A percentile compares a stretch with the other conserved stretches of the same genome.
Conservation (phyloP, 2,113 vertebrate genomes). For the Myotis davidii region DNA sequence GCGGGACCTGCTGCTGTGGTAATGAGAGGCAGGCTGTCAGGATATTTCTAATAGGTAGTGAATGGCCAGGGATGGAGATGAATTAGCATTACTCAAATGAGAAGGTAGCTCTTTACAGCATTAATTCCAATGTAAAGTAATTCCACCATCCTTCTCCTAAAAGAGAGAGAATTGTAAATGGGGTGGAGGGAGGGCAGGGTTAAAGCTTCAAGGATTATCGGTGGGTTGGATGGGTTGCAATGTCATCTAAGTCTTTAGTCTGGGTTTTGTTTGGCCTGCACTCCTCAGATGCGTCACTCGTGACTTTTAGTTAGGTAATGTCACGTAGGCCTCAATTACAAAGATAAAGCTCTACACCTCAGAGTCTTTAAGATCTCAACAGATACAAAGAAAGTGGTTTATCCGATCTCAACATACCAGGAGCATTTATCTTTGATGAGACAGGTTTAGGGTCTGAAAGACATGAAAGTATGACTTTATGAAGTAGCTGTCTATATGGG, state of each 20-base stretch:
- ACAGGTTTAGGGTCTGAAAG: not conserved
- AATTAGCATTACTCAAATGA: constrained; percentile 72
- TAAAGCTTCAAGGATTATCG: not conserved
- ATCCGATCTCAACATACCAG: not conserved
- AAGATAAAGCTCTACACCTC: not conserved
- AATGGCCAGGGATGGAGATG: constrained; percentile 13
- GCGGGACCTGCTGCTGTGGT: constrained; percentile 63
- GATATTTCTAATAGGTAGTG: constrained; percentile 74
- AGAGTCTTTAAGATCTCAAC: not conserved
- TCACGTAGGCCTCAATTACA: not conserved
- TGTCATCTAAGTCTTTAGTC: not conserved
- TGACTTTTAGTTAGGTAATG: not conserved
- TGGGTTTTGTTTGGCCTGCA: not conserved
- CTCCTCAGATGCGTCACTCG: not conserved
- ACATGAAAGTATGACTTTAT: not conserved
- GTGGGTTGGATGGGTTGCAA: not conserved
- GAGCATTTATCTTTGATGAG: not conserved
- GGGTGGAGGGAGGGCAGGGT: not conserved
- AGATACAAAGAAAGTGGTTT: not conserved
- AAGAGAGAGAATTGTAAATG: not conserved
- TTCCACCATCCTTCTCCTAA: constrained; percentile 31
- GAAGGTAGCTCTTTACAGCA: constrained; percentile 69
- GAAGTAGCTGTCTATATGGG: not conserved
- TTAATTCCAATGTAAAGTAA: constrained; percentile 60
- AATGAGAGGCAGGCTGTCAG: constrained; percentile 71